Evolutionary conservation across 1,140 invertebrate species (phyloP).

Genomic region (Pantala flavescens): DNA sequence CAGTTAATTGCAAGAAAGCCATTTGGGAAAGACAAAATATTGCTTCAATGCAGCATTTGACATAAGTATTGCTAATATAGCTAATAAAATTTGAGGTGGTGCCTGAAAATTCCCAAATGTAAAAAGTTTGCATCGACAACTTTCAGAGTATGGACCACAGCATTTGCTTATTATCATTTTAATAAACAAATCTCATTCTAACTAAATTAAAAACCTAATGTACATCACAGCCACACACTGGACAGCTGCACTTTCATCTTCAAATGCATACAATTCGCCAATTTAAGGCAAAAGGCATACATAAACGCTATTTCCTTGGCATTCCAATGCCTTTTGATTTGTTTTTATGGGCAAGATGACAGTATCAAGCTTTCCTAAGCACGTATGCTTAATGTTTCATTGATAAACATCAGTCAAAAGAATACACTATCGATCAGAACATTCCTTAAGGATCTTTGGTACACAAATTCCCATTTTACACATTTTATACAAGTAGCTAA

Average conservation of each 20-base stretch:
- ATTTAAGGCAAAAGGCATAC: neutral
- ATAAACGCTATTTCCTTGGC: neutral
- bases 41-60: no score
- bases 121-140: neutral
- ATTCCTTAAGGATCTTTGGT: neutral
- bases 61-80: no score
- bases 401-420: neutral
- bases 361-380: neutral
- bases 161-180: neutral
- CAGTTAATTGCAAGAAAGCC: no score
- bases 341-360: neutral
- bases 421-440: neutral
- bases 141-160: neutral
- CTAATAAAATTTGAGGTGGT: no score
- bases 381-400: neutral
- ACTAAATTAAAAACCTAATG: neutral
- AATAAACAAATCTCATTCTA: neutral
- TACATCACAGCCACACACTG: slow-evolving; percentile 7
- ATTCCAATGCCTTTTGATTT: neutral
- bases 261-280: neutral
- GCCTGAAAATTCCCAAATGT: no score
- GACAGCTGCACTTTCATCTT: slow-evolving; percentile 1
- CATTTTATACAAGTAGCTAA: neutral
- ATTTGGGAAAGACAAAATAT: no score
- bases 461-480: slow-evolving; percentile 2